Percentiles rank a stretch among this genome's conserved stretches.
Evolutionary conservation across 1,140 invertebrate genomes (phyloP).

Genomic region (Bombus picipes): DNA sequence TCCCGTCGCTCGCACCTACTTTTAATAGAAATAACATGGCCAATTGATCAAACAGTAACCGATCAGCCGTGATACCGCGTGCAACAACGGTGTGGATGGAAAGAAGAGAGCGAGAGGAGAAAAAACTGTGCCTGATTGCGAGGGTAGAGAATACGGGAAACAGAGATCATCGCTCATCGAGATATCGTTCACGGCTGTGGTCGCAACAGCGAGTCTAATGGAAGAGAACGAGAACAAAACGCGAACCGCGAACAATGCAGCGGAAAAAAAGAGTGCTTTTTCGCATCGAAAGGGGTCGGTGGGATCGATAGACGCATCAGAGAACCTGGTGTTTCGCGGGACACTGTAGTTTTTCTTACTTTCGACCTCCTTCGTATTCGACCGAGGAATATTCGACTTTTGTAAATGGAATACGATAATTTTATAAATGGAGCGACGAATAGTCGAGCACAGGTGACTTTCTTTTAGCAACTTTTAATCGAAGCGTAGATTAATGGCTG

Average conservation of each 20-base stretch:
- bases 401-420: neutral
- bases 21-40: slow-evolving; percentile 66
- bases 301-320: slow-evolving; percentile 26
- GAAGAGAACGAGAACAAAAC: slow-evolving; percentile 45
- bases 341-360: neutral
- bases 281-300: slow-evolving; percentile 7
- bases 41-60: slow-evolving; percentile 59
- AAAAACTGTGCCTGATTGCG: neutral
- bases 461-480: too few relatives aligned
- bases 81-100: neutral
- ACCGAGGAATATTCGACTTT: neutral
- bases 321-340: neutral
- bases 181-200: slow-evolving; percentile 40
- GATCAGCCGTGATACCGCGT: slow-evolving; percentile 37
- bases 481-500: too few relatives aligned
- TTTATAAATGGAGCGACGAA: too few relatives aligned
- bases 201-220: slow-evolving; percentile 38
- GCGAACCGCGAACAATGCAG: slow-evolving; percentile 36
- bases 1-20: slow-evolving; percentile 36
- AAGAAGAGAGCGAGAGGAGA: neutral
- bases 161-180: slow-evolving; percentile 45
- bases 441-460: too few relatives aligned
- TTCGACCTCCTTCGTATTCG: neutral
- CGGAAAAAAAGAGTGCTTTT: slow-evolving; percentile 28
- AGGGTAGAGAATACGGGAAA: slow-evolving; percentile 15